phyloP scores from a whole-genome alignment of 2,888 invertebrate species.

The Eulithis testata region DNA sequence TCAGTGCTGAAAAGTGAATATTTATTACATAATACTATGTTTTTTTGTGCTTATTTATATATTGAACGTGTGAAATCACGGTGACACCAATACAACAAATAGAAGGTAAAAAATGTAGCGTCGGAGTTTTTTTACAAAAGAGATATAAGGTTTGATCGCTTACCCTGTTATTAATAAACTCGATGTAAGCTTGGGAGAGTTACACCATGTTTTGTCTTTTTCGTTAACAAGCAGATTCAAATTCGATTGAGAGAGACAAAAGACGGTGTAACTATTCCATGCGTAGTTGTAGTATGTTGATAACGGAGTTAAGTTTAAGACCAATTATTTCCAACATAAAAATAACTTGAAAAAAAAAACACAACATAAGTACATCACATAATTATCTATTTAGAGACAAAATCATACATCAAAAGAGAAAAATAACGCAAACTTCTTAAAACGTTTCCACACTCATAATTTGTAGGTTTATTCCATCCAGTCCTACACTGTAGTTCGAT shows the following conservation, averaged over 20 bases:
- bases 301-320: too few relatives aligned
- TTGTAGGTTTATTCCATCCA: too few relatives aligned
- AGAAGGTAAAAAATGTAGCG: constrained; percentile 40
- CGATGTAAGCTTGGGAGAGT: too few relatives aligned
- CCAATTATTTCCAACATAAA: too few relatives aligned
- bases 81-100: constrained; percentile 65
- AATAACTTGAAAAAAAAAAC: background rate
- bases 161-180: background rate
- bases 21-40: background rate
- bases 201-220: too few relatives aligned
- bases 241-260: too few relatives aligned
- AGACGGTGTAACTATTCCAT: too few relatives aligned
- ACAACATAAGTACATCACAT: background rate
- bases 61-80: constrained; percentile 73
- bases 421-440: background rate
- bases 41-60: constrained; percentile 3
- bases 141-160: constrained; percentile 17
- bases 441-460: constrained; percentile 30
- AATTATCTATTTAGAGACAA: background rate
- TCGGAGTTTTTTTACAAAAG: constrained; percentile 5
- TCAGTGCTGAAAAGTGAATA: too few relatives aligned
- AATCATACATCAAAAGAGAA: background rate
- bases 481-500: too few relatives aligned
- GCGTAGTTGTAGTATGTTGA: too few relatives aligned
- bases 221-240: too few relatives aligned